Evolutionary conservation across 2,797 vertebrate genomes (phyloP).

Genomic region (Simalia tracyae): DNA sequence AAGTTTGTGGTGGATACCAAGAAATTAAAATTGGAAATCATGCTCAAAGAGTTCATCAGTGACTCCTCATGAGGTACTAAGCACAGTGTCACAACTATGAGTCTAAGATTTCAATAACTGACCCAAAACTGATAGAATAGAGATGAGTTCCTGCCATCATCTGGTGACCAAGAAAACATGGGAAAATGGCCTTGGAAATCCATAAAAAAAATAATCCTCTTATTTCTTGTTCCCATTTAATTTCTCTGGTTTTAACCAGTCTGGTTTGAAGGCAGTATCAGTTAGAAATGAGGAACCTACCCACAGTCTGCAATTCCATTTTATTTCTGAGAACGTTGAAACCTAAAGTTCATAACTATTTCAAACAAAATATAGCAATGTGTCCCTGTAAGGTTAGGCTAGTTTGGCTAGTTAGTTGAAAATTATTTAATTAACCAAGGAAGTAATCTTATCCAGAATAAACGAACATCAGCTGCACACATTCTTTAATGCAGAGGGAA

Average conservation of each 20-base stretch:
- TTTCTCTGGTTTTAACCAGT: conserved; percentile 1
- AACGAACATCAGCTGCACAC: fast-evolving
- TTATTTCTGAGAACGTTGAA: neutral
- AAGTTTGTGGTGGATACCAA: neutral
- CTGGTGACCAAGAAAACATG: neutral
- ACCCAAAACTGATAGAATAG: neutral
- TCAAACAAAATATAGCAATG: neutral
- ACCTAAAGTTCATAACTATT: neutral
- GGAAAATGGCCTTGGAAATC: neutral
- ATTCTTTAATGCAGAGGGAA: conserved; percentile 20
- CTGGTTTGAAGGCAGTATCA: neutral
- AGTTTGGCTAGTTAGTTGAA: neutral
- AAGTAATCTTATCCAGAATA: conserved; percentile 19
- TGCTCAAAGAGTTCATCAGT: neutral
- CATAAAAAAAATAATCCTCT: neutral
- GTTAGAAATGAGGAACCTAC: conserved; percentile 5
- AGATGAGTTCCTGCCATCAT: neutral
- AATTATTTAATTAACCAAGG: conserved; percentile 25
- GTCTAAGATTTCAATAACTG: neutral
- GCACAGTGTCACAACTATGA: neutral
- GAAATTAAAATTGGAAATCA: neutral
- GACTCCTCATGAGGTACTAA: neutral
- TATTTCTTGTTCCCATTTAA: neutral
- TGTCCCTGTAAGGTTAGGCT: neutral
- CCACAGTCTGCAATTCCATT: neutral